Evolutionary conservation across 2,888 invertebrate genomes (phyloP).

Genomic region (Oscheius sp.): DNA sequence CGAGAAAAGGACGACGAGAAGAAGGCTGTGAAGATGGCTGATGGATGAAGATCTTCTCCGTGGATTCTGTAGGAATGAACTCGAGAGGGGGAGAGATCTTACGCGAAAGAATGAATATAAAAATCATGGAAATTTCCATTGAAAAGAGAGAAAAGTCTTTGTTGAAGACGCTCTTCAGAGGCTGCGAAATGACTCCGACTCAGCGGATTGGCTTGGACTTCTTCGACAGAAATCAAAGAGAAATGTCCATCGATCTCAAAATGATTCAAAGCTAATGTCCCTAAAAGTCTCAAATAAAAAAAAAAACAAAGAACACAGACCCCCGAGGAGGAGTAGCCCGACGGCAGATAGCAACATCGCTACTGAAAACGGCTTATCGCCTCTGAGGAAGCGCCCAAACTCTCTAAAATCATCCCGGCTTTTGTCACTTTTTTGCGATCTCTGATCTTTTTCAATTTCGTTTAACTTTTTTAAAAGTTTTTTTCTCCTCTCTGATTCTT

Average conservation of each 20-base stretch:
- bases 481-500: too few species aligned
- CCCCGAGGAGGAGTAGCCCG: neutral
- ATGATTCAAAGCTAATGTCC: neutral
- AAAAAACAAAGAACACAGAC: neutral
- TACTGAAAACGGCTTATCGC: conserved; percentile 3
- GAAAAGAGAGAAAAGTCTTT: neutral
- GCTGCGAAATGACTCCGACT: neutral
- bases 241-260: conserved; percentile 23
- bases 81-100: neutral
- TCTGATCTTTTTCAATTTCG: too few species aligned
- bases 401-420: too few species aligned
- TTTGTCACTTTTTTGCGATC: too few species aligned
- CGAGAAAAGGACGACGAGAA: neutral
- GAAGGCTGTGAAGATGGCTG: conserved; percentile 22
- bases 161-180: conserved; percentile 1
- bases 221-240: neutral
- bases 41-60: conserved; percentile 12
- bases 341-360: neutral
- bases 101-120: conserved; percentile 1
- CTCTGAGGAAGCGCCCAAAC: neutral
- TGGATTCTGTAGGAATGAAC: neutral
- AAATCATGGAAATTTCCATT: conserved; percentile 1
- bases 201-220: neutral
- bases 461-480: too few species aligned
- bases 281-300: neutral